phyloP scores from a whole-genome alignment of 2,888 invertebrate genomes.

The Epirrhoe alternata region DNA sequence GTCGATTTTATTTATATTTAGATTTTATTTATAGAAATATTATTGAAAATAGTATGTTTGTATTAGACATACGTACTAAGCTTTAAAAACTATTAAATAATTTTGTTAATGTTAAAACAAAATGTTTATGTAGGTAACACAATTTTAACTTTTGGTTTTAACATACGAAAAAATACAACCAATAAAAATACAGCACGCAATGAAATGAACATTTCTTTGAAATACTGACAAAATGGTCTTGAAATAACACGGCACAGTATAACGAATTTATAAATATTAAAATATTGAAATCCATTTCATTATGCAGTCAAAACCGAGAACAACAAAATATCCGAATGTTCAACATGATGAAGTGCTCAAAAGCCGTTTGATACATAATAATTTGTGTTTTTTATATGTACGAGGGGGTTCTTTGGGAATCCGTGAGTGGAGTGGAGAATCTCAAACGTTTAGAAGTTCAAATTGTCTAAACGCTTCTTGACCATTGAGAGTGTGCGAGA shows the following conservation, averaged over 20 bases:
- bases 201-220: slow-evolving; percentile 10
- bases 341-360: slow-evolving; percentile 63
- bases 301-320: slow-evolving; percentile 71
- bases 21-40: too few species aligned
- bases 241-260: slow-evolving; percentile 53
- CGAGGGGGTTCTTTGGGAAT: slow-evolving; percentile 9
- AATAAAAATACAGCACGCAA: slow-evolving; percentile 3
- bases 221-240: slow-evolving; percentile 16
- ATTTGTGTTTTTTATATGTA: slow-evolving; percentile 24
- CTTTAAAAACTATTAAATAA: too few species aligned
- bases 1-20: too few species aligned
- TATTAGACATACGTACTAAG: too few species aligned
- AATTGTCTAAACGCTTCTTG: too few species aligned
- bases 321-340: slow-evolving; percentile 66
- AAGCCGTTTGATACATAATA: slow-evolving; percentile 40
- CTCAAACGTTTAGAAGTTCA: background rate
- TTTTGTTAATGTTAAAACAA: too few species aligned
- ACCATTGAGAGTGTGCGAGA: too few species aligned
- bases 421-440: background rate
- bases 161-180: background rate
- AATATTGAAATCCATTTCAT: slow-evolving; percentile 72
- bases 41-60: too few species aligned
- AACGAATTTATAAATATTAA: slow-evolving; percentile 76
- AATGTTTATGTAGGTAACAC: background rate
- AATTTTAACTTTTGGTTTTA: background rate